Percentiles rank a stretch among this genome's conserved stretches.
Evolutionary conservation across 2,888 invertebrate genomes (phyloP).

Genomic region (Blera fallax): DNA sequence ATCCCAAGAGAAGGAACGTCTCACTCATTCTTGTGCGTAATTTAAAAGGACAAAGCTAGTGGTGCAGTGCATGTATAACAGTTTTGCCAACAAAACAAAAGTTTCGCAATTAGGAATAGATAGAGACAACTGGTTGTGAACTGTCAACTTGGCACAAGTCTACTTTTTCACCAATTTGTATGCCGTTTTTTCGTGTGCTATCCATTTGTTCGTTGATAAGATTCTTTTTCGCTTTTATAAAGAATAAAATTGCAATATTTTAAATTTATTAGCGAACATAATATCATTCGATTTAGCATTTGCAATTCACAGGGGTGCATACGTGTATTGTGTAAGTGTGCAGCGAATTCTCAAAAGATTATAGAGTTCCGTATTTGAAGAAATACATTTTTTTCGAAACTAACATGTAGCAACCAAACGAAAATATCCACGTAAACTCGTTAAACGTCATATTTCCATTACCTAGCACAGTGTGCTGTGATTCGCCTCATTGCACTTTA

Average conservation of each 20-base stretch:
- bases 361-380: background rate
- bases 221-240: background rate
- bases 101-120: slow-evolving; percentile 20
- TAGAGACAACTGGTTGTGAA: slow-evolving; percentile 28
- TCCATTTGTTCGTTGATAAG: slow-evolving; percentile 21
- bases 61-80: slow-evolving; percentile 68
- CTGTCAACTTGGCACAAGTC: slow-evolving; percentile 62
- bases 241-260: slow-evolving; percentile 16
- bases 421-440: slow-evolving; percentile 71
- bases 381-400: slow-evolving; percentile 21
- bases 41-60: slow-evolving; percentile 14
- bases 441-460: slow-evolving; percentile 37
- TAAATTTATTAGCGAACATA: background rate
- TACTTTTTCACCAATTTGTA: slow-evolving; percentile 27
- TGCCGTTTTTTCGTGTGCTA: slow-evolving; percentile 26
- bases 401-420: slow-evolving; percentile 20
- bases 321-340: background rate
- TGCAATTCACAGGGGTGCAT: background rate
- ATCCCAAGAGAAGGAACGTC: slow-evolving; percentile 27
- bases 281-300: background rate
- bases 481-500: slow-evolving; percentile 16
- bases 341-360: background rate
- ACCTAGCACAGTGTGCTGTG: background rate
- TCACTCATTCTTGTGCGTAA: background rate
- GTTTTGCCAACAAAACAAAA: slow-evolving; percentile 42